Percentiles rank a stretch among this genome's conserved stretches.
Conservation (phyloP, 2,113 vertebrate species). For the Mustela lutreola region DNA sequence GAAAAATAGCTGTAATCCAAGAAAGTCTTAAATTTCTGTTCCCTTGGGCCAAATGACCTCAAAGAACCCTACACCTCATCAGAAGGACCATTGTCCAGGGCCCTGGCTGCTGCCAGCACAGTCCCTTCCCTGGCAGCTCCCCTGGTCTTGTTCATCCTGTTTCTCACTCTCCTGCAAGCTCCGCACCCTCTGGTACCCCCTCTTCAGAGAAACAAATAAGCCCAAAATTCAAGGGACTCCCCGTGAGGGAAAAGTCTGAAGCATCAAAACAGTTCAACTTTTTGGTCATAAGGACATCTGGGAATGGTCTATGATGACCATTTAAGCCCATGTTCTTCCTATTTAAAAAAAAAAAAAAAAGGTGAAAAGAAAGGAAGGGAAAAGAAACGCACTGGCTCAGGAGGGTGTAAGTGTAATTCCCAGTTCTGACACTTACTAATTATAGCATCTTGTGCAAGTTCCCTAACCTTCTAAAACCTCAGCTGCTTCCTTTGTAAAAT, state of each 20-base stretch:
- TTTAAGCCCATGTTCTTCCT: neutral
- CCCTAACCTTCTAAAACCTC: neutral
- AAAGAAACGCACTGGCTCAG: neutral
- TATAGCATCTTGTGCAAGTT: neutral
- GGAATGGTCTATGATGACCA: neutral
- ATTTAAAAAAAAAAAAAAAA: neutral
- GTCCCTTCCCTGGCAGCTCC: neutral
- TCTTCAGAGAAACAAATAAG: neutral
- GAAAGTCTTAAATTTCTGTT: slow-evolving; percentile 67
- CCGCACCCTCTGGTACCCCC: neutral
- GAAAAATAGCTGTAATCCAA: slow-evolving; percentile 57
- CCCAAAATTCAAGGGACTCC: neutral
- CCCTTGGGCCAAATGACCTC: slow-evolving; percentile 63
- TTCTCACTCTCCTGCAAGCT: neutral
- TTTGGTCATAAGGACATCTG: neutral
- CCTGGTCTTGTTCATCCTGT: neutral
- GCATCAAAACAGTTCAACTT: neutral
- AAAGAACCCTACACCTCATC: slow-evolving; percentile 12
- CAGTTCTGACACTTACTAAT: neutral
- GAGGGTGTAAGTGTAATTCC: neutral
- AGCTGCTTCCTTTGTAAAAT: slow-evolving; percentile 47
- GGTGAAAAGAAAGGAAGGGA: neutral
- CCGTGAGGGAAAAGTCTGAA: neutral
- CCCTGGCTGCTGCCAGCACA: fast-evolving
- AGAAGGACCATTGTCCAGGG: neutral